Base-by-base conservation (phyloP, 2,113 vertebrate species). In the Ceratotherium simum region DNA sequence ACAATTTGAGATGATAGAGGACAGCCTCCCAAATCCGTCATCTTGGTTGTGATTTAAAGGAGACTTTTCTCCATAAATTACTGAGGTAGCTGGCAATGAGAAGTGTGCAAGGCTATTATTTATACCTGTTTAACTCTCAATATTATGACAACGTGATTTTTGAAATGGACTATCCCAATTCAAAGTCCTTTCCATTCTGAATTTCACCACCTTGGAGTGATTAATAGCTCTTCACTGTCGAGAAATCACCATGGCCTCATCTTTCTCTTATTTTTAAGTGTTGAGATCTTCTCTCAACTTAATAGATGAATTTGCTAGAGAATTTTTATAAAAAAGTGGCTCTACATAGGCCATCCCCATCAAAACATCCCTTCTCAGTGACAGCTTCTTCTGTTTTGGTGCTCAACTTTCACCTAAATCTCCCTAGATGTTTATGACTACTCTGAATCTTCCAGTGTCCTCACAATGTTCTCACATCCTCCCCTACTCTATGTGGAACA, bases 1-100 rank as follows among this genome's bases (percentile, higher is more conserved):
- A 97, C 95, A 98, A 97, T 96, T 96, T 93, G 90, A 97, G 94
- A 97, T 98, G 95, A 98, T 95, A 97, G 90, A 95, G 85, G 96
- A 92, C 73, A 97, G 79, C 36, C 67, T 91, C 86, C 56, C 36
- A 96, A 91, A 96, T 90, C n/a, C 91, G 20, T 97, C 91, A 79
- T 93, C 90, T 97, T 96, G 95, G 42, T 62, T 95, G 14, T 96
- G 95, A 98, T 97, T 98, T 98, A 97, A 98, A 73, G 96, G 90
- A 95, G 83, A 51, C 29, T 62, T 92, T 83, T 98, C 85, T 87
- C 58, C 85, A 96, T 98, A 98, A 98, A 98, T 98, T 98, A 92
- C 83, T 33, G 73, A 96, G 83, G 39, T 95, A 89, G 90, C 69
- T 96, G 95, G 56, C 92, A 97, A 78, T 82, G 4, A 18, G 64